Evolutionary conservation across 2,888 invertebrate genomes (phyloP).

Genomic region (Tenthredo distinguenda): DNA sequence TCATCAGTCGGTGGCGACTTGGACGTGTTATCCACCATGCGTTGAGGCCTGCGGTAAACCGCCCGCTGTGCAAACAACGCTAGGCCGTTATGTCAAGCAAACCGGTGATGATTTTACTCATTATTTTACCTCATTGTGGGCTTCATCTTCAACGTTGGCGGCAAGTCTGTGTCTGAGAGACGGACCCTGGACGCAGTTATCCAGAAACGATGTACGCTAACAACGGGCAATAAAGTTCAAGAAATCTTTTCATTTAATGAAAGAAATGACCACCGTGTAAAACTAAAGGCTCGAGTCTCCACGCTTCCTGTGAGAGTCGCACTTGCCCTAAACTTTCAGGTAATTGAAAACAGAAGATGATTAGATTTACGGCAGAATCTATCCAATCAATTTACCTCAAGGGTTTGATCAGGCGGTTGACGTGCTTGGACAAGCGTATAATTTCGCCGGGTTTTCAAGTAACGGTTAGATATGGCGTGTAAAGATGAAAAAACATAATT

Average conservation of each 20-base stretch:
- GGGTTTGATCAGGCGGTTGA: neutral
- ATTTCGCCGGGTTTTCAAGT: neutral
- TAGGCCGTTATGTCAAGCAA: constrained; percentile 69
- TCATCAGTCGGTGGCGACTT: constrained; percentile 43
- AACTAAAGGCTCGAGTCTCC: neutral
- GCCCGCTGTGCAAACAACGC: constrained; percentile 63
- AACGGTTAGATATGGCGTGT: neutral
- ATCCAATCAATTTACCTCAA: neutral
- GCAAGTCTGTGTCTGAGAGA: constrained; percentile 40
- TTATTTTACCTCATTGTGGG: constrained; percentile 58
- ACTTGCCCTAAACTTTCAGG: neutral
- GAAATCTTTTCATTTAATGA: constrained; percentile 27
- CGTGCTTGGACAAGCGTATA: neutral
- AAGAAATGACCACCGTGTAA: constrained; percentile 39
- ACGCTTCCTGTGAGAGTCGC: neutral
- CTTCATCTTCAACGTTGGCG: constrained; percentile 40
- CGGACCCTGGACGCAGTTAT: constrained; percentile 46
- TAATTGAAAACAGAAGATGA: neutral
- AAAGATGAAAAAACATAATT: neutral
- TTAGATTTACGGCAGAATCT: neutral
- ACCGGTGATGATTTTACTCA: constrained; percentile 70
- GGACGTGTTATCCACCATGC: constrained; percentile 20
- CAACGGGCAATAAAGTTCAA: constrained; percentile 47
- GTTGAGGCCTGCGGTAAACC: constrained; percentile 32
- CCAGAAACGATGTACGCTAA: constrained; percentile 47